Conservation (phyloP, 2,888 invertebrate genomes). For the Euzetes globulus region DNA sequence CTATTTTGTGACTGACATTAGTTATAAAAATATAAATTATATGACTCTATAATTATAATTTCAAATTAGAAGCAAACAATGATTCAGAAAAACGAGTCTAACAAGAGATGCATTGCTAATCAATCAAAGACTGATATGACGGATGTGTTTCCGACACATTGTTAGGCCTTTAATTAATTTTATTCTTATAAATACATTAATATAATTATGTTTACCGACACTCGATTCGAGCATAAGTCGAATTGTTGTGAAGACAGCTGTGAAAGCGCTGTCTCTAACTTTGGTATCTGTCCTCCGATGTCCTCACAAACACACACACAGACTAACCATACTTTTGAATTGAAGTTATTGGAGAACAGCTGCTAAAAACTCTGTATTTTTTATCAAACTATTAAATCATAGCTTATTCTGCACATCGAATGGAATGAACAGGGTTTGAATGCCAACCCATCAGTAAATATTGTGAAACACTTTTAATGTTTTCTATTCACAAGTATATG, state of each 20-base stretch:
- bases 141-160: background rate
- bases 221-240: background rate
- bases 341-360: too few species aligned
- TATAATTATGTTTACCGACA: background rate
- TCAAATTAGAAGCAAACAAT: background rate
- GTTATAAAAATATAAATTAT: background rate
- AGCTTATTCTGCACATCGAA: background rate
- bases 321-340: too few species aligned
- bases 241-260: background rate
- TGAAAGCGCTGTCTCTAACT: too few species aligned
- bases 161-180: background rate
- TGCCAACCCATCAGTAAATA: slow-evolving; percentile 10
- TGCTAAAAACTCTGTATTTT: background rate
- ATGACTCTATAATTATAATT: background rate
- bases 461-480: background rate
- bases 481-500: background rate
- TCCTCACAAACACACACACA: too few species aligned
- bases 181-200: background rate
- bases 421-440: background rate
- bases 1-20: background rate
- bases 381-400: slow-evolving; percentile 19
- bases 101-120: background rate
- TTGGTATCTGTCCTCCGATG: too few species aligned
- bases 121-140: slow-evolving; percentile 3
- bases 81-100: background rate